Percentiles rank a stretch among this genome's conserved stretches.
Evolutionary conservation across 2,797 vertebrate species (phyloP).

Genomic region (Liparis tanakae): DNA sequence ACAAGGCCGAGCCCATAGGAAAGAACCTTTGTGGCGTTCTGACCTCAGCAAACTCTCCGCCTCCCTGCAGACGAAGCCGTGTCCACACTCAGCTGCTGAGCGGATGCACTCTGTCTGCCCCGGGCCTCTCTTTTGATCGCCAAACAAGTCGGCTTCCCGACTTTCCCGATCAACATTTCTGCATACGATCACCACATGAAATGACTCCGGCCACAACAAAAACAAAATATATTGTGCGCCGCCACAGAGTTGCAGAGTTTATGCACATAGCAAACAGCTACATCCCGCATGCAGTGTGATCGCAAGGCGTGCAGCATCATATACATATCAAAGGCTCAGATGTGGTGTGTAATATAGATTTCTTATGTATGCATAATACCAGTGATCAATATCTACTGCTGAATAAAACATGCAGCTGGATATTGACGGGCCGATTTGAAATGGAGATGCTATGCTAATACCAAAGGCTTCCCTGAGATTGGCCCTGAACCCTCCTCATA

Average conservation of each 20-base stretch:
- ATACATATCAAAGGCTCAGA: constrained; percentile 59
- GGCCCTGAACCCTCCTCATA: constrained; percentile 78
- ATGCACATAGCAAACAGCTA: constrained; percentile 56
- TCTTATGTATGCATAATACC: constrained; percentile 68
- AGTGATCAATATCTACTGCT: constrained; percentile 78
- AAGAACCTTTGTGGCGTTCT: constrained; percentile 23
- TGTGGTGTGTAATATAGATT: constrained; percentile 67
- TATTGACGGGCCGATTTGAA: constrained; percentile 77
- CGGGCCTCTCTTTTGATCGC: constrained; percentile 23
- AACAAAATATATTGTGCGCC: constrained; percentile 27
- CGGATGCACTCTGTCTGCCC: constrained; percentile 34
- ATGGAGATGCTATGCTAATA: constrained; percentile 80
- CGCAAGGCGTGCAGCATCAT: constrained; percentile 23
- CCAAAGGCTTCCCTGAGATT: constrained; percentile 77
- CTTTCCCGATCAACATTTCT: constrained; percentile 39
- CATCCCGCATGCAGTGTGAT: constrained; percentile 43
- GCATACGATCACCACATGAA: constrained; percentile 40
- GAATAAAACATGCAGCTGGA: constrained; percentile 76
- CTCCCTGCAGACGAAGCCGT: constrained; percentile 43
- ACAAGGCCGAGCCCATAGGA: constrained; percentile 36
- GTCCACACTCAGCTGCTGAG: constrained; percentile 42
- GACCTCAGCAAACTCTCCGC: constrained; percentile 59
- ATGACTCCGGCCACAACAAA: constrained; percentile 5
- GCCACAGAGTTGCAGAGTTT: constrained; percentile 30
- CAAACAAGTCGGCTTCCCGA: constrained; percentile 29